Evolutionary conservation across 2,888 invertebrate species (phyloP).

Genomic region (Calameuta pallipes): DNA sequence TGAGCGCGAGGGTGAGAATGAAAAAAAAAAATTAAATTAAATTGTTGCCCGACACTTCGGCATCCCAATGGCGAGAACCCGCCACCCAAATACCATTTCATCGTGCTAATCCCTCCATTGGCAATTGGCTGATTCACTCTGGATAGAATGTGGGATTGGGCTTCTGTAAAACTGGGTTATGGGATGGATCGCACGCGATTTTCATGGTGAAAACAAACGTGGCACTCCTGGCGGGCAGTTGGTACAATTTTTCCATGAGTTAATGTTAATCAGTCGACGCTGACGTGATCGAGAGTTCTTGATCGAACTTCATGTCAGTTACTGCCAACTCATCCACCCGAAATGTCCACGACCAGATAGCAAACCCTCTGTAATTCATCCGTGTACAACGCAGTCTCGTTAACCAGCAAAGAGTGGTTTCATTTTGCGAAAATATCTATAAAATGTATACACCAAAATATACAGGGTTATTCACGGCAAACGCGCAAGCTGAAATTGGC

Average conservation of each 20-base stretch:
- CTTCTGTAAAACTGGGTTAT: neutral
- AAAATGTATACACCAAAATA: neutral
- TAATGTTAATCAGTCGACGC: constrained; percentile 63
- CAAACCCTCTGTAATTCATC: neutral
- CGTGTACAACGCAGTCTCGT: neutral
- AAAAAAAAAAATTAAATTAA: constrained; percentile 52
- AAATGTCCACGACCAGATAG: neutral
- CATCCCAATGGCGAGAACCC: neutral
- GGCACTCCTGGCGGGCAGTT: constrained; percentile 37
- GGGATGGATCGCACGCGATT: neutral
- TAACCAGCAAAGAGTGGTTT: neutral
- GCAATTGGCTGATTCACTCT: neutral
- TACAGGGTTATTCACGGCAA: too few species aligned
- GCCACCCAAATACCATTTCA: neutral
- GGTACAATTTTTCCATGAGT: constrained; percentile 59
- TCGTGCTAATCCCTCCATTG: neutral
- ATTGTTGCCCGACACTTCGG: constrained; percentile 34
- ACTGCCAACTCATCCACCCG: constrained; percentile 35
- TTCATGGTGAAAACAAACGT: neutral
- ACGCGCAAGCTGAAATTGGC: too few species aligned
- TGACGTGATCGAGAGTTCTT: constrained; percentile 59
- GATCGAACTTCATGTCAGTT: constrained; percentile 55
- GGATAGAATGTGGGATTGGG: neutral
- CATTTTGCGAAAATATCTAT: neutral
- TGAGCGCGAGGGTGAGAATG: constrained; percentile 33